Evolutionary conservation across 2,888 invertebrate genomes (phyloP), one percentile per base, ranked within the genome.

Genomic region (Cheilosia grossa): DNA sequence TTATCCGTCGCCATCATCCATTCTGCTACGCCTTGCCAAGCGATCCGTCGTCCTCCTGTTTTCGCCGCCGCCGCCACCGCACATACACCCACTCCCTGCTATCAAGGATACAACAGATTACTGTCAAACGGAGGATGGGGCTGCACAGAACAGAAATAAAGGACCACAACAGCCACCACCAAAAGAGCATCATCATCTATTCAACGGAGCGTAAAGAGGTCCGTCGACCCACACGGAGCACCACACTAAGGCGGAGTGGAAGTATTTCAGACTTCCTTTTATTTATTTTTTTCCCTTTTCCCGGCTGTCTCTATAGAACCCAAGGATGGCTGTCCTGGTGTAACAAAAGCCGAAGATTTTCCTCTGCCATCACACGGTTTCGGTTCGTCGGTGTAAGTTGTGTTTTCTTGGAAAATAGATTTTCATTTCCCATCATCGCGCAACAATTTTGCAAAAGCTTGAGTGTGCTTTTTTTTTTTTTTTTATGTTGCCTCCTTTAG

Each of bases 161-260:
- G 81, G 85, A 85, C 85, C 85, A 85, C 85, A 85, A 85, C 63
- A 81, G 81, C 75, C 66, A 85, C 85, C 85, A 69, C 85, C 72
- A 85, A 85, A 85, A 85, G 85, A 85, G 85, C 85, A 85, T 85
- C 85, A 85, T 85, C 85, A 85, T 85, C 75, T 77, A 81, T 85
- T 85, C 81, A 81, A 72, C 75, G 75, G 44, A 85, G 81, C 85
- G 85, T 81, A 81, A 81, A 85, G 85, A 85, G 85, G 85, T 85
- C 85, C 81, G 72, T 81, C 85, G 81, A 85, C 85, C 85, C 64
- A 81, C 66, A 80, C 80, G 44, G 9, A 69, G 64, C 64, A 73
- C 27, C 27, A 56, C n/a, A 63, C 47, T 1, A 37, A 61, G 30
- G 37, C 37, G 59, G 37, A 44, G 44, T 5, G 21, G 54, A 54